Evolutionary conservation across 2,113 vertebrate genomes (phyloP), one percentile per base, ranked within the genome.

Genomic region (Phainopepla nitens): DNA sequence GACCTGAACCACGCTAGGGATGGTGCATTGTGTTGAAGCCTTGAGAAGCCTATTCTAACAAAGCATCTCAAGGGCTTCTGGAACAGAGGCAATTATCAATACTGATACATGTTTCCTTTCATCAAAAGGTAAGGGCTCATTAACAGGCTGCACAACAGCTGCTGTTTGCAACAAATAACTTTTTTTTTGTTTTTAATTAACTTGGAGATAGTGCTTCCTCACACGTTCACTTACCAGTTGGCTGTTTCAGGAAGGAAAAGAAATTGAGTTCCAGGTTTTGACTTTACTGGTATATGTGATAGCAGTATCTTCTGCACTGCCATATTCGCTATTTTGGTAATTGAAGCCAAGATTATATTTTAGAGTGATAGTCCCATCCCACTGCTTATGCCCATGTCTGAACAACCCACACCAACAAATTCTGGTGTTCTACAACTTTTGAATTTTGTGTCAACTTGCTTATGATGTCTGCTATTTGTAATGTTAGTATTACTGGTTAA

Each of bases 61-160:
- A 83, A 94, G 70, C 49, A 92, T 81, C 78, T 91, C 65, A 75
- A 89, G 78, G 65, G 58, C 90, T 96, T 79, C 50, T 94, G 64
- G 41, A 93, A 41, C 21, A 87, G 44, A 82, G 60, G 7, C 66
- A 93, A 61, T 94, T 95, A 90, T 80, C 89, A 87, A 71, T 89
- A 82, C 66, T 82, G 50, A 83, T 68, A 28, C 47, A 47, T 62
- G 51, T 92, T 96, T 82, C 69, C n/a, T 87, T 91, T 93, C 49
- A 83, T 90, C 75, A 45, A 29, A 80, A 82, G 45, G 60, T 70
- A 49, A 31, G 47, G 31, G 13, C 62, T 96, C 73, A 33, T 93
- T 96, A 95, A 73, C 24, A 92, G 73, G 60, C 77, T 61, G 58
- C 73, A 51, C 81, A 92, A 75, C 75, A 90, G 71, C 75, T 95